Conservation (phyloP, 2,888 invertebrate genomes). For the Glyphotaelius pellucidus region DNA sequence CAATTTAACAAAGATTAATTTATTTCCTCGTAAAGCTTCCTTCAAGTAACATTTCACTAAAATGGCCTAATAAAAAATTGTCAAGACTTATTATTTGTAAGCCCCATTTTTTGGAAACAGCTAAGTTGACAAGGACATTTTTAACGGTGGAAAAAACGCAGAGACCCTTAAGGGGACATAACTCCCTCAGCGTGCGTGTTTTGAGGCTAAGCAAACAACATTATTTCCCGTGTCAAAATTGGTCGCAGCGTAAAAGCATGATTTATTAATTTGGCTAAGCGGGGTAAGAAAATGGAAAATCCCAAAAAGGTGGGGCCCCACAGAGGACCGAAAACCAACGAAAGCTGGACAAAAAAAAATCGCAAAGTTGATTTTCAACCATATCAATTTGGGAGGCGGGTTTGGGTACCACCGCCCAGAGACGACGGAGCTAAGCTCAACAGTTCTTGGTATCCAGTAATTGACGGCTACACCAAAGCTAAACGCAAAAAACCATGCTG, state of each 20-base stretch:
- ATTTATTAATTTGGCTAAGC: background rate
- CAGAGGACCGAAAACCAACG: background rate
- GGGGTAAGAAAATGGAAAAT: background rate
- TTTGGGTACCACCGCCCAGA: too few relatives aligned
- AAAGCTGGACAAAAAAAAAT: background rate
- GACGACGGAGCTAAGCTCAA: too few relatives aligned
- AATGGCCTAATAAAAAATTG: background rate
- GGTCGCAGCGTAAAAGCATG: background rate
- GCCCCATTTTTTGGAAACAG: background rate
- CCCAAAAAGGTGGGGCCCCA: background rate
- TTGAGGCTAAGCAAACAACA: background rate
- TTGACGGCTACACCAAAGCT: too few relatives aligned
- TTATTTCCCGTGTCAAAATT: background rate
- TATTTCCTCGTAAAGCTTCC: background rate
- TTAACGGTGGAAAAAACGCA: background rate
- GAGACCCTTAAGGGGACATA: background rate
- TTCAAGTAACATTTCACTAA: background rate
- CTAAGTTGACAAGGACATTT: background rate
- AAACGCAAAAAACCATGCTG: too few relatives aligned
- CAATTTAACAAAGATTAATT: background rate
- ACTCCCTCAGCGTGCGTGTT: conserved; percentile 2
- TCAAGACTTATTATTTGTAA: background rate
- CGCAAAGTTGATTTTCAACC: background rate
- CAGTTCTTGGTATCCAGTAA: too few relatives aligned
- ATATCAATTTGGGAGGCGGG: too few relatives aligned